phyloP scores from a whole-genome alignment of 37 sponge, comb jelly and placozoan species.

The Eunapius fragilis region DNA sequence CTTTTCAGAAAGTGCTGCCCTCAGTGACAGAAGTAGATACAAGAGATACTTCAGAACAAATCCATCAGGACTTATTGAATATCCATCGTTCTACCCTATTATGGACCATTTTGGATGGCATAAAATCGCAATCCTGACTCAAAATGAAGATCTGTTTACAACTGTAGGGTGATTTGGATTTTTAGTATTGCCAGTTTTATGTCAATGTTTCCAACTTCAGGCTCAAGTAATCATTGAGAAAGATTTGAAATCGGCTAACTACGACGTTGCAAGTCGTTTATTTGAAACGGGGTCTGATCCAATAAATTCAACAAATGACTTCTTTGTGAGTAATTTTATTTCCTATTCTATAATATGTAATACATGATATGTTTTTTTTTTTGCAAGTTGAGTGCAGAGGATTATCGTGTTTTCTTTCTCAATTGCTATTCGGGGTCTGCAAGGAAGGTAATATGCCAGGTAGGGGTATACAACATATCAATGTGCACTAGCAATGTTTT shows the following conservation, averaged over 20 bases:
- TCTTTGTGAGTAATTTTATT: conserved; percentile 3
- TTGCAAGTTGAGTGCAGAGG: background rate
- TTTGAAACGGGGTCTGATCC: background rate
- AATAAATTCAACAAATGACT: background rate
- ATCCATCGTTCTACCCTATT: background rate
- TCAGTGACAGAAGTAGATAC: conserved; percentile 26
- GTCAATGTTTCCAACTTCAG: no score
- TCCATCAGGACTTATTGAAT: background rate
- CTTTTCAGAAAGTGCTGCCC: background rate
- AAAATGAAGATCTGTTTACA: conserved; percentile 17
- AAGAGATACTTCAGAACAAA: conserved; percentile 21
- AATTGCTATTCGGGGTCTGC: conserved; percentile 14
- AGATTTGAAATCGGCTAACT: no score
- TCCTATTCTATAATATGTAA: no score
- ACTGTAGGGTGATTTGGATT: background rate
- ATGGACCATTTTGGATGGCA: conserved; percentile 9
- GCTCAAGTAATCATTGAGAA: no score
- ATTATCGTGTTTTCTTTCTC: conserved; percentile 19
- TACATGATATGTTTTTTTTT: background rate
- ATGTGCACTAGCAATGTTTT: background rate
- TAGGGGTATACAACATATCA: background rate
- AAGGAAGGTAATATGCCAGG: conserved; percentile 26
- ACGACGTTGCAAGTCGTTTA: background rate
- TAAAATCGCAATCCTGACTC: conserved; percentile 7
- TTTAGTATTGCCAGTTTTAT: no score